phyloP scores from a whole-genome alignment of 2,888 invertebrate genomes.

The Tenthredo amoena region DNA sequence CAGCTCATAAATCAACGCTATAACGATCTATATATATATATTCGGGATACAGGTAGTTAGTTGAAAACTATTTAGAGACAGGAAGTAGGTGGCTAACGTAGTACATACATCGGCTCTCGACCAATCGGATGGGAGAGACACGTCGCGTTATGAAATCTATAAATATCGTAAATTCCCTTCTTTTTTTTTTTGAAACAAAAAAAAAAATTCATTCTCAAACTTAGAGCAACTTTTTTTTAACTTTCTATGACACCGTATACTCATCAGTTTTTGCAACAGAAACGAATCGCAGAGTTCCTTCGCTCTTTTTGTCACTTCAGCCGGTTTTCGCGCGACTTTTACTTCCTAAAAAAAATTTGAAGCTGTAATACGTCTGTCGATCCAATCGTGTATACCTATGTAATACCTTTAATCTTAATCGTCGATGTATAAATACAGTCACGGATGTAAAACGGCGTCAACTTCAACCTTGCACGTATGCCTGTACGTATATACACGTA shows the following conservation, averaged over 20 bases:
- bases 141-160: background rate
- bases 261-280: no score
- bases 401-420: background rate
- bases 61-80: background rate
- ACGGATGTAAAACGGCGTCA: background rate
- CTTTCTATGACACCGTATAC: no score
- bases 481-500: background rate
- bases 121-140: background rate
- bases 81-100: background rate
- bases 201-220: no score
- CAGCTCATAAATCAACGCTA: background rate
- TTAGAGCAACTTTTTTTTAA: no score
- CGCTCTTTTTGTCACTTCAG: no score
- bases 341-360: no score
- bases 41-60: background rate
- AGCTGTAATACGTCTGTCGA: no score
- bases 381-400: background rate
- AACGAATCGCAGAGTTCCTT: no score
- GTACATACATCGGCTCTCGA: no score
- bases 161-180: background rate
- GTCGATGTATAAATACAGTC: background rate
- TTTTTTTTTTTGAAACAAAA: no score
- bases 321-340: no score
- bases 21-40: background rate
- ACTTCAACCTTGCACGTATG: constrained; percentile 23